phyloP scores from a whole-genome alignment of 2,113 vertebrate species.

The Recurvirostra avosetta region DNA sequence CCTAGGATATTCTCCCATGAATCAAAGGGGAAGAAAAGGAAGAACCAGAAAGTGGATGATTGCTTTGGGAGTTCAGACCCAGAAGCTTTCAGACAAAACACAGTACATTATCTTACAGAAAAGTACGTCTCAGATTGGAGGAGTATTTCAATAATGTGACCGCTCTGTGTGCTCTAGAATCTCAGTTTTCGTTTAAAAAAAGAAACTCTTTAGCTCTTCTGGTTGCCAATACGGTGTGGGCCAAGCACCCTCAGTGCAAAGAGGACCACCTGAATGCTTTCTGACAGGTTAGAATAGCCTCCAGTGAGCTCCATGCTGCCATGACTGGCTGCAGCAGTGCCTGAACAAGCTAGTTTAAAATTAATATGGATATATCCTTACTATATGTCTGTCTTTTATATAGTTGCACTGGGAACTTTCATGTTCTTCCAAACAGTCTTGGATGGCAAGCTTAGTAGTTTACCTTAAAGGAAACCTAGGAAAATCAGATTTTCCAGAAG shows the following conservation, averaged over 20 bases:
- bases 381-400: neutral
- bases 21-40: neutral
- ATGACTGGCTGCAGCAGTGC: neutral
- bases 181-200: neutral
- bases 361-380: neutral
- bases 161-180: neutral
- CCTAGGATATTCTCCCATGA: neutral
- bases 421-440: neutral
- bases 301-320: neutral
- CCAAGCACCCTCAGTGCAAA: neutral
- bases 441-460: neutral
- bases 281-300: neutral
- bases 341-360: neutral
- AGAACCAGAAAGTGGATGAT: neutral
- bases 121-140: neutral
- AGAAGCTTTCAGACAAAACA: conserved; percentile 20
- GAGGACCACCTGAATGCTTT: neutral
- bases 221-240: neutral
- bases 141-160: neutral
- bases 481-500: neutral
- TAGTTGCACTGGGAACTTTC: neutral
- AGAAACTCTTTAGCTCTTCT: neutral
- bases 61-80: conserved; percentile 10
- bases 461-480: neutral
- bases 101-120: neutral